A percentile compares a stretch with the other conserved stretches of the same genome.
Conservation (phyloP, 2,888 invertebrate genomes). For the Nemapogon koenigi region DNA sequence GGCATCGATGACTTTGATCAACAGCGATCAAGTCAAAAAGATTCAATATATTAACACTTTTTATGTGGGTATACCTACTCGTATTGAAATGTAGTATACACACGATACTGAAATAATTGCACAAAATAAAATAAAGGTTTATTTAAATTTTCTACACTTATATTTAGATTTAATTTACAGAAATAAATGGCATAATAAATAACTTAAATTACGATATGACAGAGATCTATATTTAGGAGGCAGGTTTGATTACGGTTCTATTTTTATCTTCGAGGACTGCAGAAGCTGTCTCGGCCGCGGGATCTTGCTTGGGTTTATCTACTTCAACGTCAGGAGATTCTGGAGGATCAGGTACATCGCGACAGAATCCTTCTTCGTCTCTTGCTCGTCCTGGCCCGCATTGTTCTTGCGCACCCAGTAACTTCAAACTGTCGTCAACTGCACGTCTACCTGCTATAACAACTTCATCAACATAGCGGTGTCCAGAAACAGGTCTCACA, state of each 20-base stretch:
- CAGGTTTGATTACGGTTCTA: background rate
- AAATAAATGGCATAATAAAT: constrained; percentile 10
- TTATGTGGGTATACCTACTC: too few relatives aligned
- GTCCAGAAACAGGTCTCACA: constrained; percentile 25
- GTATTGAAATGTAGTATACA: too few relatives aligned
- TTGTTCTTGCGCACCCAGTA: constrained; percentile 74
- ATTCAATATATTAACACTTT: too few relatives aligned
- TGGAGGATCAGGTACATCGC: constrained; percentile 19
- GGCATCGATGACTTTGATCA: too few relatives aligned
- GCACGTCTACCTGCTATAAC: constrained; percentile 39
- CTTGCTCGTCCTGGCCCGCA: constrained; percentile 76
- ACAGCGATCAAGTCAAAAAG: too few relatives aligned
- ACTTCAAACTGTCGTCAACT: constrained; percentile 46
- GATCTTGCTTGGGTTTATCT: constrained; percentile 10
- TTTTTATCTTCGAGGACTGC: background rate
- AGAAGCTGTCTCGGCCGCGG: background rate
- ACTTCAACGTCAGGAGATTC: too few relatives aligned
- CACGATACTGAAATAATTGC: too few relatives aligned
- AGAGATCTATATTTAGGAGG: constrained; percentile 6
- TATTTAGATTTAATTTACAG: too few relatives aligned
- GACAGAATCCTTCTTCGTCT: constrained; percentile 70
- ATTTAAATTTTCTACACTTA: too few relatives aligned
- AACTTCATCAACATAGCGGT: constrained; percentile 35
- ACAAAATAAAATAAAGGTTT: too few relatives aligned
- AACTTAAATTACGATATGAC: background rate